These are phyloP conservation scores for Trochalopteron elliotii DNA, from an alignment of 2,113 vertebrate genomes.

Conservation along the genomic window DNA sequence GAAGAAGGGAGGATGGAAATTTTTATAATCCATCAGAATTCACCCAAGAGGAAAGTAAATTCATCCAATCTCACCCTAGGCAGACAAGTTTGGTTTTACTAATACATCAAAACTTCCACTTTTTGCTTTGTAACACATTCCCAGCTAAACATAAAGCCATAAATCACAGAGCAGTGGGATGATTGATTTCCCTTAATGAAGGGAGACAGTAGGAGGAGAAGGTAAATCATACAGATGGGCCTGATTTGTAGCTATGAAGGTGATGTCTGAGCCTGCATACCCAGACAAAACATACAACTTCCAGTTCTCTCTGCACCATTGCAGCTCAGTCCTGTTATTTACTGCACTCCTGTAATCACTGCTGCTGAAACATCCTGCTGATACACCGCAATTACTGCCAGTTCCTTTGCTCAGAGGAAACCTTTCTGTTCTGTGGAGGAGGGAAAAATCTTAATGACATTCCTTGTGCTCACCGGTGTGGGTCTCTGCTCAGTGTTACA, in stretches of 20 bases:
- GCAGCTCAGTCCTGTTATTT: background rate
- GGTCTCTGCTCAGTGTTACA: background rate
- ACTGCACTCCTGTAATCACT: background rate
- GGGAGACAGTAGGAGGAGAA: background rate
- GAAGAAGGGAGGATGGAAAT: background rate
- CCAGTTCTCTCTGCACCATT: background rate
- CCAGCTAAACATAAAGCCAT: constrained; percentile 7
- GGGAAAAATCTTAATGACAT: background rate
- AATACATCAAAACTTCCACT: constrained; percentile 9
- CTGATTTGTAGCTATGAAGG: background rate
- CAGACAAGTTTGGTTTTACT: background rate
- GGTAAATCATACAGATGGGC: constrained; percentile 12
- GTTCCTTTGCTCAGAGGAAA: background rate
- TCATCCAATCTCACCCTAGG: background rate
- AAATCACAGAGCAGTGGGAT: constrained; percentile 5
- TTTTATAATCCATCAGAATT: background rate
- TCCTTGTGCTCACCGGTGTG: background rate
- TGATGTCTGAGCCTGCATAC: background rate
- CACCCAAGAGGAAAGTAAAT: background rate
- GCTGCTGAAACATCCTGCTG: background rate
- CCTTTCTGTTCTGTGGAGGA: background rate
- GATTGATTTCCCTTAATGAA: constrained; percentile 30
- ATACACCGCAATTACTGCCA: background rate
- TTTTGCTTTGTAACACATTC: background rate
- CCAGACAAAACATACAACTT: background rate